Base-by-base conservation (phyloP, 1,140 invertebrate species). In the Bombus superbus region DNA sequence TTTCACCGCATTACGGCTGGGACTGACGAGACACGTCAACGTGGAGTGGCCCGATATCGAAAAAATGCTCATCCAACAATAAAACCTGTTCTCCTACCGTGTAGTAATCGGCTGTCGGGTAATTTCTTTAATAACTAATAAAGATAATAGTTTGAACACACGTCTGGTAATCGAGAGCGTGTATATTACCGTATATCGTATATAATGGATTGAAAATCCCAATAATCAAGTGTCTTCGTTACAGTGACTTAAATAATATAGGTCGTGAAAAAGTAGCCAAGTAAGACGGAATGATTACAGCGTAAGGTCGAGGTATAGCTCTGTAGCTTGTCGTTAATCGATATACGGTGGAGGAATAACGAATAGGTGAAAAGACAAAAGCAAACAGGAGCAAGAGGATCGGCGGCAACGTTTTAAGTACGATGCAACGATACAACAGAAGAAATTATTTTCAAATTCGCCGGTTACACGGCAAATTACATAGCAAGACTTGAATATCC, bases 111-210 rank as follows among this genome's bases (percentile, higher is more conserved):
- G 25, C 35, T 25, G 22, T 15, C 28, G 4, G 32, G 35, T 28
- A 83, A 83, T 83, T 83, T 75, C 42, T 62, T 83, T 83, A 83
- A 83, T 83, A 38, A 47, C 32, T 35, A 40, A 75, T 66, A 83
- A 40, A 40, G 40, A 66, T 47, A 25, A 38, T 22, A 42, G 44
- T 10, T n/a, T 5, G 69, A 25, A 32, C 44, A 28, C 40, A 42
- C 15, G 22, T 28, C n/a, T 15, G 44, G 13, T 42, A 57, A 25
- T 28, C 35, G 25, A n/a, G 42, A 35, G 3, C 44, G 10, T n/a
- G 53, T 42, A 64, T 53, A 53, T 53, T 53, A 53, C 47, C 8
- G 47, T 0, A 8, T 53, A 53, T 53, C 2, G 47, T 53, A 53
- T 18, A 8, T 9, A 53, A 13, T 15, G 40, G 25, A 74, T 81